Conservation (phyloP, 2,113 vertebrate species). For the Semnornis frantzii region DNA sequence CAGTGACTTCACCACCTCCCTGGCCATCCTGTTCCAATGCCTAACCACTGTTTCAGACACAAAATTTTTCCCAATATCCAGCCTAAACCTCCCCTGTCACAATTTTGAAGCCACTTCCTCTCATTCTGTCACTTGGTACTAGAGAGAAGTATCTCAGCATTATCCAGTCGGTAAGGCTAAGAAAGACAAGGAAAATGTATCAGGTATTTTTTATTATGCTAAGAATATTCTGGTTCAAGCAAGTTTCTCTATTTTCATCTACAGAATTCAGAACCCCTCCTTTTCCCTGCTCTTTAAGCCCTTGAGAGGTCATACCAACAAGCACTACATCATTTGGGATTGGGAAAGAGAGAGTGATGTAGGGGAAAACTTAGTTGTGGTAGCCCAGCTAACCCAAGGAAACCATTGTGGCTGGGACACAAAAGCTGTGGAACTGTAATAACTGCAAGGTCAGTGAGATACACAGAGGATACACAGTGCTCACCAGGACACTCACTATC, state of each 20-base stretch:
- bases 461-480: not conserved
- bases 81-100: no score
- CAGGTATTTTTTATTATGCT: not conserved
- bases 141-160: not conserved
- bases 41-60: no score
- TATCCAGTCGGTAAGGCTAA: not conserved
- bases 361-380: not conserved
- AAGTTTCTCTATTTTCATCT: not conserved
- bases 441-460: not conserved
- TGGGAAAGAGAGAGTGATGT: rapidly evolving
- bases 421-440: not conserved
- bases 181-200: not conserved
- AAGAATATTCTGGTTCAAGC: not conserved
- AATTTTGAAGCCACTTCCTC: no score
- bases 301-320: not conserved
- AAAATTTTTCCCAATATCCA: no score
- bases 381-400: not conserved
- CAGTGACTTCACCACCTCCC: no score
- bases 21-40: no score
- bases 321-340: not conserved
- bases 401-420: not conserved
- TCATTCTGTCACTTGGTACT: no score
- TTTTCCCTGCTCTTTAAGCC: not conserved
- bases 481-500: not conserved
- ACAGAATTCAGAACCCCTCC: not conserved